Percentiles rank a stretch among this genome's conserved stretches.
phyloP scores from a whole-genome alignment of 2,113 vertebrate species.

The Thermophis baileyi region DNA sequence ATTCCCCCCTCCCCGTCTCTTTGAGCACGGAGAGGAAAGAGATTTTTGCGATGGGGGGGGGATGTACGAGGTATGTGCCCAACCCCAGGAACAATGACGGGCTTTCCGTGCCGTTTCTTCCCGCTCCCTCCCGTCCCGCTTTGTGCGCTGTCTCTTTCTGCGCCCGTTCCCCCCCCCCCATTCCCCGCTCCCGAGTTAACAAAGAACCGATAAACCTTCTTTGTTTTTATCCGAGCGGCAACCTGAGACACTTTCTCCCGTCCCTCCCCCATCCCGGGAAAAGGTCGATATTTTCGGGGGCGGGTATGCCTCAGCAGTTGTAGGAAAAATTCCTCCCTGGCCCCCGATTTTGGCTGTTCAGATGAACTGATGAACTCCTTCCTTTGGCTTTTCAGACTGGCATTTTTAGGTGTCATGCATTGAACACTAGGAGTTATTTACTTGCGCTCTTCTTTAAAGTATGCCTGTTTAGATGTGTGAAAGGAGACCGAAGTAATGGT shows the following conservation, averaged over 20 bases:
- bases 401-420: neutral
- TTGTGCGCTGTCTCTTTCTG: neutral
- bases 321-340: neutral
- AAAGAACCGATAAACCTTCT: slow-evolving; percentile 1
- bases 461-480: neutral
- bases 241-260: neutral
- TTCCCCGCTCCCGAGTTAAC: neutral
- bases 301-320: neutral
- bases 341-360: neutral
- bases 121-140: neutral
- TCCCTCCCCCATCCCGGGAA: neutral
- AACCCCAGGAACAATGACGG: neutral
- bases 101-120: neutral
- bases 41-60: rapidly evolving
- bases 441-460: neutral
- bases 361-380: neutral
- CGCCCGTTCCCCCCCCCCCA: no score
- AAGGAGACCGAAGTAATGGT: neutral
- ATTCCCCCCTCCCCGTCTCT: neutral
- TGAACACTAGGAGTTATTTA: neutral
- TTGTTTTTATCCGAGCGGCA: neutral
- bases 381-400: neutral
- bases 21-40: no score
- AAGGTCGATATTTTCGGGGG: neutral
- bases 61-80: neutral